Conservation (phyloP, 2,888 invertebrate genomes). For the Venusia cambrica region DNA sequence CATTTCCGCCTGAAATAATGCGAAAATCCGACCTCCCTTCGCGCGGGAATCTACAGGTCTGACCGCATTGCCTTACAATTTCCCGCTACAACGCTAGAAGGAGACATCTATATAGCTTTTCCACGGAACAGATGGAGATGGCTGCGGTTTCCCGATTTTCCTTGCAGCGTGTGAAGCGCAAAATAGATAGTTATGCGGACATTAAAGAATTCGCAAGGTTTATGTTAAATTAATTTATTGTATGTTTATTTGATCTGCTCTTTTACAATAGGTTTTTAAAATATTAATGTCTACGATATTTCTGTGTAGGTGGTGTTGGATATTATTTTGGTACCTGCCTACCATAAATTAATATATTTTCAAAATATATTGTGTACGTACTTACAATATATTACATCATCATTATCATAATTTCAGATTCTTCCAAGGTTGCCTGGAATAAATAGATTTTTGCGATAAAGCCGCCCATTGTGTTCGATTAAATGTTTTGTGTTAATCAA, state of each 20-base stretch:
- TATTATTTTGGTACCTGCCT: too few relatives aligned
- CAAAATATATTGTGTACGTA: too few relatives aligned
- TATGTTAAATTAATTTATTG: conserved; percentile 39
- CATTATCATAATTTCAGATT: too few relatives aligned
- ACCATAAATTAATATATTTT: too few relatives aligned
- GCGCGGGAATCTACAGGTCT: conserved; percentile 73
- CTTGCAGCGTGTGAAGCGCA: conserved; percentile 44
- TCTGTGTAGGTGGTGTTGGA: conserved; percentile 15
- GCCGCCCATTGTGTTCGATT: too few relatives aligned
- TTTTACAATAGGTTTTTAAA: conserved; percentile 18
- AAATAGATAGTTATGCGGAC: conserved; percentile 35
- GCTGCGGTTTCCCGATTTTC: conserved; percentile 32
- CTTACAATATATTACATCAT: too few relatives aligned
- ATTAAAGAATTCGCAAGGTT: conserved; percentile 34
- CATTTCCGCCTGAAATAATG: conserved; percentile 32
- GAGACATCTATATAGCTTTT: conserved; percentile 34
- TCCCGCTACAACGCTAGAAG: conserved; percentile 53
- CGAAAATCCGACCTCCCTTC: conserved; percentile 51
- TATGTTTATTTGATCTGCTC: conserved; percentile 27
- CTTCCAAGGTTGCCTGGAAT: too few relatives aligned
- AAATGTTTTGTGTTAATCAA: too few relatives aligned
- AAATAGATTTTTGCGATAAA: too few relatives aligned
- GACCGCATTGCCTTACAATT: conserved; percentile 55
- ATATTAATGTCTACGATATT: too few relatives aligned
- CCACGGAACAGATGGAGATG: conserved; percentile 38